Evolutionary conservation across 1,140 invertebrate species (phyloP), one percentile per base, ranked within the genome.

Genomic region (Lethocerus indicus): DNA sequence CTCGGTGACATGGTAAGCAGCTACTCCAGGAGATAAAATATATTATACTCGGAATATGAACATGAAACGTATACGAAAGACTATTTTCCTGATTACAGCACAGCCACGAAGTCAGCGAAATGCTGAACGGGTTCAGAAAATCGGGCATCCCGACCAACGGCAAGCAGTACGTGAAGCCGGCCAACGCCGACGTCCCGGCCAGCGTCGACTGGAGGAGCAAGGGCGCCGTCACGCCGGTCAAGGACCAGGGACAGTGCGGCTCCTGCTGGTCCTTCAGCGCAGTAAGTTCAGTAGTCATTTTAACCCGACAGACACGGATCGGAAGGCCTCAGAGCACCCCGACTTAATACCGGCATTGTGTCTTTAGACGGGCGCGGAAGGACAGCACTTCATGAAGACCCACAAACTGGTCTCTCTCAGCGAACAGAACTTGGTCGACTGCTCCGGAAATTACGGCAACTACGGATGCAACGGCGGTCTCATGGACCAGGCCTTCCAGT

Each of bases 361-460:
- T 32, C 29, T 55, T 24, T 43, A 87, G 79, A 96, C 91, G 54
- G 95, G 93, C 23, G 70, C 94, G 0, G 94, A 98, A 72, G 93
- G 87, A 18, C 94, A 98, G 66, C 83, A 94, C 64, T 93, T 84
- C 67, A 77, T 89, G 53, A 78, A 84, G 63, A 79, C 73, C 24
- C 83, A 83, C 37, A 73, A 77, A 54, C 70, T 98, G 13, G 74
- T 93, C 3, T 92, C 89, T 2, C 74, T 98, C 0, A 94, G 88
- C 55, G 95, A 98, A 69, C 94, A 98, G 70, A 97, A 98, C 65
- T 69, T 98, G 36, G 74, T 98, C 21, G 95, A 98, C 70, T 98
- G 95, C 62, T 93, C 90, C 1, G 58, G 60, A 1, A 75, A 75
- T 50, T 93, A 85, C 61, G 92, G 91, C 13, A 98, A 98, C 69